These are phyloP conservation scores for Speoplatyrhinus poulsoni DNA, from an alignment of 2,113 vertebrate species.

Conservation along the genomic window DNA sequence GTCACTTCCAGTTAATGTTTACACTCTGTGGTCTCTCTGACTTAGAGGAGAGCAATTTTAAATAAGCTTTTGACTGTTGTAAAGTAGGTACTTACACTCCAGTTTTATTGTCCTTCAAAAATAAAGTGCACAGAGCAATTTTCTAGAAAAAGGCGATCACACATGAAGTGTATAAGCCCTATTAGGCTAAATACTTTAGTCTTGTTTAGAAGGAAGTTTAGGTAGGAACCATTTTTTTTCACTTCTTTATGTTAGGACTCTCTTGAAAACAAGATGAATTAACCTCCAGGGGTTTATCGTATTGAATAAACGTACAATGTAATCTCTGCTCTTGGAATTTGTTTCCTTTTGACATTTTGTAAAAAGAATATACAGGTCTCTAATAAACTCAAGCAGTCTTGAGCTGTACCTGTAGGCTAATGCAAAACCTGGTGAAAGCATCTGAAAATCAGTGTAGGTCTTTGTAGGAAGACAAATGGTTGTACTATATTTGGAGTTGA, in stretches of 20 bases:
- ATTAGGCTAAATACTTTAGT: background rate
- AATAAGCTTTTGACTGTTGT: slow-evolving; percentile 5
- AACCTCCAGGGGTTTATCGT: no score
- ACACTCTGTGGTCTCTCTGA: slow-evolving; percentile 35
- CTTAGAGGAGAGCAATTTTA: slow-evolving; percentile 36
- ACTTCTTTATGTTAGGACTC: no score
- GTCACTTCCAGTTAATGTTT: slow-evolving; percentile 49
- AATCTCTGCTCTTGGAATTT: background rate
- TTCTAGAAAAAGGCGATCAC: background rate
- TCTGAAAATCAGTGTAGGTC: background rate
- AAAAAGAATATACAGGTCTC: no score
- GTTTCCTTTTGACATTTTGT: background rate
- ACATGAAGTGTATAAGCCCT: background rate
- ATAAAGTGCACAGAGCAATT: background rate
- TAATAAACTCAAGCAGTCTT: no score
- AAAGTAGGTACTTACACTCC: background rate
- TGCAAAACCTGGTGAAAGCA: background rate
- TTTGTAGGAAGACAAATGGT: background rate
- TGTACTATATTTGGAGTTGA: background rate
- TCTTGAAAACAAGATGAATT: no score
- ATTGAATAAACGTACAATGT: no score
- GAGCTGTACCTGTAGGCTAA: no score
- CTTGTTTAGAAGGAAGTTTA: background rate
- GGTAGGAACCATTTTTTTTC: background rate
- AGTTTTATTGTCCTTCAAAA: background rate